These are phyloP conservation scores for Mandrillus leucophaeus DNA, from an alignment of 2,113 vertebrate species.

Conservation along the genomic window DNA sequence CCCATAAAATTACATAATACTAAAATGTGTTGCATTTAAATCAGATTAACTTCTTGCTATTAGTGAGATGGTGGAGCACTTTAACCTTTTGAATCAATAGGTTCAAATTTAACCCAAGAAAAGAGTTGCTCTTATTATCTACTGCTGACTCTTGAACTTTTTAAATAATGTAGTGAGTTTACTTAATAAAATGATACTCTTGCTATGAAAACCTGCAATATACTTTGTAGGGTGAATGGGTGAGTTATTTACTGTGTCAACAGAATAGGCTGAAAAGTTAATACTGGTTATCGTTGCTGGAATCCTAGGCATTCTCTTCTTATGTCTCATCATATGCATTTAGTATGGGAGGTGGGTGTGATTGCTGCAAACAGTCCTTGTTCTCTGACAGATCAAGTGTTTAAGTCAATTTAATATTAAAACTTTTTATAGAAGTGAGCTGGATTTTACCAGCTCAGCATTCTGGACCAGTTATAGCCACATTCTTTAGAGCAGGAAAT, in stretches of 20 bases:
- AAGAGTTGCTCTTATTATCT: background rate
- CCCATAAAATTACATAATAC: background rate
- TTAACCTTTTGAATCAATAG: background rate
- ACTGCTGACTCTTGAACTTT: background rate
- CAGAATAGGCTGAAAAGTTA: background rate
- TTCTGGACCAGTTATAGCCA: background rate
- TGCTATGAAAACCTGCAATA: background rate
- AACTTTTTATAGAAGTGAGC: background rate
- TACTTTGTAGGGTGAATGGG: background rate
- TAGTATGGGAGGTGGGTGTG: background rate
- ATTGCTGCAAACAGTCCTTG: background rate
- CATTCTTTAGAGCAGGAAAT: background rate
- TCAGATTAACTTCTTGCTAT: background rate
- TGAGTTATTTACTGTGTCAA: background rate
- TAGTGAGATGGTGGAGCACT: background rate
- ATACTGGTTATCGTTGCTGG: background rate
- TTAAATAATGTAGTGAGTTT: background rate
- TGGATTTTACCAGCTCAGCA: background rate
- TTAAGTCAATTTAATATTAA: background rate
- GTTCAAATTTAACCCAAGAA: background rate
- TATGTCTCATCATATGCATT: background rate
- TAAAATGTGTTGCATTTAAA: background rate
- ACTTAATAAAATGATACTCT: background rate
- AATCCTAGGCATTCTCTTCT: background rate
- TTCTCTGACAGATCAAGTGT: background rate